These are phyloP conservation scores for Disparrhopalites patrizii DNA, from an alignment of 2,888 invertebrate species.

Conservation along the genomic window DNA sequence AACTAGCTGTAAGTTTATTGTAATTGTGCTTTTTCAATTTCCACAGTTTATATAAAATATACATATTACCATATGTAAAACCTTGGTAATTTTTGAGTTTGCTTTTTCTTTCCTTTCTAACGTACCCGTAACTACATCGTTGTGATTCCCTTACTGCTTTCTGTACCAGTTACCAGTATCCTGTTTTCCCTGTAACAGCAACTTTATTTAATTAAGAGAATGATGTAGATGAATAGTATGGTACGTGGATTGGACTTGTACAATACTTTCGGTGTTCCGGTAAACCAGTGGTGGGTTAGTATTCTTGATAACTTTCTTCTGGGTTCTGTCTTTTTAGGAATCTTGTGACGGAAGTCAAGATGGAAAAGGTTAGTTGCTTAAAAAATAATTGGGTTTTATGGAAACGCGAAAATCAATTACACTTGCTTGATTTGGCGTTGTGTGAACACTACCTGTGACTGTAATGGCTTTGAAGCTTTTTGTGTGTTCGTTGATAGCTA, in stretches of 20 bases:
- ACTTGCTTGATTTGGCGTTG: background rate
- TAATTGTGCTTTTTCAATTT: too few species aligned
- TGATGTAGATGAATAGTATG: background rate
- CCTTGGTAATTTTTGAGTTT: too few species aligned
- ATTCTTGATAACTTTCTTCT: constrained; percentile 26
- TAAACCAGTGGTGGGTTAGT: constrained; percentile 15
- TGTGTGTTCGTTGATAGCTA: background rate
- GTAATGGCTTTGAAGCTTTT: background rate
- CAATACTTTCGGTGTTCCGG: constrained; percentile 6
- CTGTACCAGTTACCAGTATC: too few species aligned
- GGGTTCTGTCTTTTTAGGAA: constrained; percentile 38
- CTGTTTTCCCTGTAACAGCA: background rate
- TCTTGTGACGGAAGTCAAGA: constrained; percentile 36
- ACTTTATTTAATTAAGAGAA: background rate
- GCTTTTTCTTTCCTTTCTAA: too few species aligned
- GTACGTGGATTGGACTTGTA: background rate
- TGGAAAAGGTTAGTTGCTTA: constrained; percentile 36
- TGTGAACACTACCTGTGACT: background rate
- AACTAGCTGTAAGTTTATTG: too few species aligned
- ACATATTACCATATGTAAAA: too few species aligned
- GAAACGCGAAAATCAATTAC: background rate
- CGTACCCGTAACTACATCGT: too few species aligned
- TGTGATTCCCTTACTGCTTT: too few species aligned
- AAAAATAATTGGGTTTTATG: constrained; percentile 3
- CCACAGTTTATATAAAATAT: too few species aligned